phyloP scores from a whole-genome alignment of 2,888 invertebrate genomes.

The Poecilus cupreus region DNA sequence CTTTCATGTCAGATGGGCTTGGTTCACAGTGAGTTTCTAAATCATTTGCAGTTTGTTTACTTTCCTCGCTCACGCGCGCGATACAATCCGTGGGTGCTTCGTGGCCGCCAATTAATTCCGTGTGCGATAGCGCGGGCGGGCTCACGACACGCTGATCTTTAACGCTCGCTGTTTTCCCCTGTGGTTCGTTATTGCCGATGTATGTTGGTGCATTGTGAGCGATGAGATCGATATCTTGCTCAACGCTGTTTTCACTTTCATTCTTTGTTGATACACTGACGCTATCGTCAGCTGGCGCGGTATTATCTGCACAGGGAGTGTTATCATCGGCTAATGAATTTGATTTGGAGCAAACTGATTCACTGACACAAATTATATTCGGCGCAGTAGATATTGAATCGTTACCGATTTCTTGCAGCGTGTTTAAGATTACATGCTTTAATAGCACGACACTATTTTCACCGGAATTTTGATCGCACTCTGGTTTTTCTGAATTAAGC shows the following conservation, averaged over 20 bases:
- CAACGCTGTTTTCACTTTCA: constrained; percentile 41
- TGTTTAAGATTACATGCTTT: constrained; percentile 45
- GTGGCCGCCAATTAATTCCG: constrained; percentile 58
- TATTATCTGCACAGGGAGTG: background rate
- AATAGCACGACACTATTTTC: constrained; percentile 48
- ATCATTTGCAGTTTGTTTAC: constrained; percentile 55
- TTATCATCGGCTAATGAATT: constrained; percentile 36
- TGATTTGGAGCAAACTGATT: constrained; percentile 7
- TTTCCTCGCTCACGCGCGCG: constrained; percentile 49
- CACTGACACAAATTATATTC: constrained; percentile 41
- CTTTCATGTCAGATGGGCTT: constrained; percentile 46
- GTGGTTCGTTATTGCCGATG: constrained; percentile 31
- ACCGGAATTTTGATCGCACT: constrained; percentile 41
- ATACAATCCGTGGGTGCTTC: constrained; percentile 37
- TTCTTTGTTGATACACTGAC: constrained; percentile 31
- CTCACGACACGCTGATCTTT: constrained; percentile 45
- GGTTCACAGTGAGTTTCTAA: constrained; percentile 43
- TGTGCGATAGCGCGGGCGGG: constrained; percentile 20
- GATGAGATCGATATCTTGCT: constrained; percentile 37
- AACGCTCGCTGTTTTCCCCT: constrained; percentile 60
- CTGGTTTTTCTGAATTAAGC: constrained; percentile 18
- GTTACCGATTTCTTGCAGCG: background rate
- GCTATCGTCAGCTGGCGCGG: constrained; percentile 33
- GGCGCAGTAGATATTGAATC: background rate
- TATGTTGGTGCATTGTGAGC: constrained; percentile 12